Conservation (phyloP, 2,113 vertebrate species). For the Sinocyclocheilus grahami region DNA sequence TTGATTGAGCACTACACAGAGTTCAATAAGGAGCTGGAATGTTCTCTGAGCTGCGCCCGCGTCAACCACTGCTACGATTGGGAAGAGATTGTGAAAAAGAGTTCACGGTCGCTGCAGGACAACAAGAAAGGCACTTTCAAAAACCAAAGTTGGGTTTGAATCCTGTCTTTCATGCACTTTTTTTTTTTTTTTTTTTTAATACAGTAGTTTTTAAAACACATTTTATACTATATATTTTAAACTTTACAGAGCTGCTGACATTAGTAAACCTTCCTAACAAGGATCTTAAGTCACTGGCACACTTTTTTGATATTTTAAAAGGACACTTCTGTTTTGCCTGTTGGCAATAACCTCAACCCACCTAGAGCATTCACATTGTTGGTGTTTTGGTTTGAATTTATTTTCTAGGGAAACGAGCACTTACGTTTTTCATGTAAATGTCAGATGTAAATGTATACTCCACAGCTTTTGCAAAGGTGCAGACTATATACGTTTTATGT, state of each 20-base stretch:
- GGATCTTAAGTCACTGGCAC: neutral
- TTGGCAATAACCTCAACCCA: constrained; percentile 15
- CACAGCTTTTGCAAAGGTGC: neutral
- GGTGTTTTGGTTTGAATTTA: neutral
- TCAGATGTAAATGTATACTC: constrained; percentile 1
- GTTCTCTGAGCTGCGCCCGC: constrained; percentile 76
- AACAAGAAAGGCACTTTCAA: constrained; percentile 37
- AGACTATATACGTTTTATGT: neutral
- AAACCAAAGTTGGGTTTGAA: constrained; percentile 58
- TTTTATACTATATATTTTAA: neutral
- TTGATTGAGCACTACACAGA: constrained; percentile 84
- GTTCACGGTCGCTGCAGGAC: constrained; percentile 34
- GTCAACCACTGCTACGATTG: constrained; percentile 89
- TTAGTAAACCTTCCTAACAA: neutral
- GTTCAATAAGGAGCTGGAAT: constrained; percentile 76
- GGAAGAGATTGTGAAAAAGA: constrained; percentile 65
- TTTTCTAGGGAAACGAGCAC: constrained; percentile 1
- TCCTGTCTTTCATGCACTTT: neutral
- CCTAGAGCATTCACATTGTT: neutral
- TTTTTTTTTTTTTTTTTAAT: constrained; percentile 38
- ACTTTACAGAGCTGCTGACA: neutral
- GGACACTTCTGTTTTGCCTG: constrained; percentile 27
- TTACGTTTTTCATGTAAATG: neutral
- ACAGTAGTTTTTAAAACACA: neutral
- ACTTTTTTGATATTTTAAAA: neutral